Evolutionary conservation across 2,888 invertebrate genomes (phyloP), one percentile per base, ranked within the genome.

Genomic region (Halictus quadricinctus): DNA sequence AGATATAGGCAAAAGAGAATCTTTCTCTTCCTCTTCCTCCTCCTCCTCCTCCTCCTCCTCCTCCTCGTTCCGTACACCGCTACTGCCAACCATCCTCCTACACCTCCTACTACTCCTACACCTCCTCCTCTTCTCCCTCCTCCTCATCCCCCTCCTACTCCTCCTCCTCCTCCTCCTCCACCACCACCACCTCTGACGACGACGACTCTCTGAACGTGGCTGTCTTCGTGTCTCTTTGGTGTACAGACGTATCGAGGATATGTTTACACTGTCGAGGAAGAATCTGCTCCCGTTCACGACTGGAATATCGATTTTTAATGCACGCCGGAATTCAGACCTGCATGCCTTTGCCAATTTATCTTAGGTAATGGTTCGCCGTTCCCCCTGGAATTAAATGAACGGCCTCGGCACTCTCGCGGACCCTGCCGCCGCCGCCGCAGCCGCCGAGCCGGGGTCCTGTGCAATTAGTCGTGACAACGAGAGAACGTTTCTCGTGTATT

Each of bases 1-100:
- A 92, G 90, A 90, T 91, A 92, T 91, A 90, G 89, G 87, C 83
- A 85, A 91, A 87, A 79, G 89, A 87, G 86, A 89, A 88, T 89
- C 88, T 89, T 90, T 88, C 85, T 88, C 72, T 72, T 79, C 73
- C 64, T 72, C 50, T 84, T 88, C 74, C 72, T 69, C 73, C 72
- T 64, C 64, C 60, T 46, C 64, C 60, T 46, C 50, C 85, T 88
- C 74, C 72, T 69, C 73, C 72, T 64, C 64, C 60, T 46, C 64
- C 60, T 46, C 29, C 29, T 72, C 50, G 2, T 36, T 21, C 25
- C 41, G n/a, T 15, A 1, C 58, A 58, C 58, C 58, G 58, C 21
- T 21, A 36, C 69, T n/a, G 21, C 41, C 36, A 21, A 18, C 69
- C 76, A 29, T 41, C 50, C 50, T 18, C 21, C 41, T 54, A 41